phyloP scores from a whole-genome alignment of 2,113 vertebrate genomes.

The Todiramphus saurophagus region DNA sequence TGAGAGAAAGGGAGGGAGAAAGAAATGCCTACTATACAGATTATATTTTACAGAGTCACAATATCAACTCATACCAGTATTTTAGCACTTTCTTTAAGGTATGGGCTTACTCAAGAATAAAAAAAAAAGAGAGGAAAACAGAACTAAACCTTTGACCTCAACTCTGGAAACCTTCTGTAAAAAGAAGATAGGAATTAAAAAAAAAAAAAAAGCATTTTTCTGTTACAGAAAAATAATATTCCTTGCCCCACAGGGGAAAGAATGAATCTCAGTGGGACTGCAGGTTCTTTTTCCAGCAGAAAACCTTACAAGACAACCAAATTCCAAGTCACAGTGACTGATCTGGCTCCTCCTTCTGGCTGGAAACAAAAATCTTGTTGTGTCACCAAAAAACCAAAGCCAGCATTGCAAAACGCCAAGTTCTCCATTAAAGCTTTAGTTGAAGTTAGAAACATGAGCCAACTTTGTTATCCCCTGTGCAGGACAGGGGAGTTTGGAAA shows the following conservation, averaged over 20 bases:
- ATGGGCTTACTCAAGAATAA: neutral
- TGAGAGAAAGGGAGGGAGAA: neutral
- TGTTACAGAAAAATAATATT: neutral
- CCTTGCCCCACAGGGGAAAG: neutral
- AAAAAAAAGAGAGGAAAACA: neutral
- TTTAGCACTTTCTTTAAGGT: neutral
- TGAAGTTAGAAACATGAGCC: neutral
- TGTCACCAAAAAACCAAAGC: neutral
- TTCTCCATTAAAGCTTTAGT: neutral
- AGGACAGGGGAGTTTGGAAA: neutral
- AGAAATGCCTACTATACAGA: neutral
- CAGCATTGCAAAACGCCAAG: neutral
- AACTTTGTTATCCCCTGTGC: rapidly evolving
- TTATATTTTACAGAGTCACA: neutral
- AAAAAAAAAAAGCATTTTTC: neutral
- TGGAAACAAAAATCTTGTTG: neutral
- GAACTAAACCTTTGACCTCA: neutral
- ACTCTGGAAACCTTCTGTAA: neutral
- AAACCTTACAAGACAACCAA: neutral
- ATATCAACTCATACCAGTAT: rapidly evolving
- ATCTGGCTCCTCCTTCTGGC: constrained; percentile 26
- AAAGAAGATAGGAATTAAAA: neutral
- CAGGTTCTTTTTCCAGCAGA: neutral
- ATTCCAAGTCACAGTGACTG: neutral
- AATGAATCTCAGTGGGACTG: neutral